These are phyloP conservation scores for Lasioglossum calceatum DNA, from an alignment of 2,888 invertebrate species.

Conservation along the genomic window DNA sequence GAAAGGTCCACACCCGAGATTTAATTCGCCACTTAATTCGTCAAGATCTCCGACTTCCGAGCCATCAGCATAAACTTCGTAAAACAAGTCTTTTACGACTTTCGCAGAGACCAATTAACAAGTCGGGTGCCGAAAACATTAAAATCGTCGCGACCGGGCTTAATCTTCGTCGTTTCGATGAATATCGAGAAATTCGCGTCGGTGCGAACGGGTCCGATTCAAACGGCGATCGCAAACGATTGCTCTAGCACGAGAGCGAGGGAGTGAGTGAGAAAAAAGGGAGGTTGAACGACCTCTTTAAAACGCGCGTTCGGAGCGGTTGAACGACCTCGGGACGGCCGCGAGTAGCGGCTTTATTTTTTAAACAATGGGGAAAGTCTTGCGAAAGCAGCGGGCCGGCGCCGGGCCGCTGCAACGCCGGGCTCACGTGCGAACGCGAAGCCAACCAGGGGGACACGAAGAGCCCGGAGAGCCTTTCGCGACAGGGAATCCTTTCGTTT, in stretches of 20 bases:
- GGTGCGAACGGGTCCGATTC: not conserved
- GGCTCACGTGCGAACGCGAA: constrained; percentile 54
- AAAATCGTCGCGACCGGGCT: not conserved
- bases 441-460: not conserved
- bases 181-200: not conserved
- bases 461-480: not conserved
- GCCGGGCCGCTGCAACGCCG: constrained; percentile 43
- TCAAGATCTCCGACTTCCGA: not conserved
- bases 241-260: not conserved
- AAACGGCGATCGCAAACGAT: not conserved
- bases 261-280: constrained; percentile 14
- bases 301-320: constrained; percentile 64
- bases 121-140: not conserved
- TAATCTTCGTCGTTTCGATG: not conserved
- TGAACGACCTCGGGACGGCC: constrained; percentile 66
- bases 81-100: not conserved
- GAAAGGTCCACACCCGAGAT: not conserved
- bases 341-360: constrained; percentile 67
- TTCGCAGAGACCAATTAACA: not conserved
- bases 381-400: constrained; percentile 69
- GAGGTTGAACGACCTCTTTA: constrained; percentile 73
- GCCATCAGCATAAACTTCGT: not conserved
- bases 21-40: too few relatives aligned
- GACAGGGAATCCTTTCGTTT: constrained; percentile 79
- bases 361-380: constrained; percentile 82